phyloP scores from a whole-genome alignment of 2,797 vertebrate species.

The Periophthalmus magnuspinnatus region DNA sequence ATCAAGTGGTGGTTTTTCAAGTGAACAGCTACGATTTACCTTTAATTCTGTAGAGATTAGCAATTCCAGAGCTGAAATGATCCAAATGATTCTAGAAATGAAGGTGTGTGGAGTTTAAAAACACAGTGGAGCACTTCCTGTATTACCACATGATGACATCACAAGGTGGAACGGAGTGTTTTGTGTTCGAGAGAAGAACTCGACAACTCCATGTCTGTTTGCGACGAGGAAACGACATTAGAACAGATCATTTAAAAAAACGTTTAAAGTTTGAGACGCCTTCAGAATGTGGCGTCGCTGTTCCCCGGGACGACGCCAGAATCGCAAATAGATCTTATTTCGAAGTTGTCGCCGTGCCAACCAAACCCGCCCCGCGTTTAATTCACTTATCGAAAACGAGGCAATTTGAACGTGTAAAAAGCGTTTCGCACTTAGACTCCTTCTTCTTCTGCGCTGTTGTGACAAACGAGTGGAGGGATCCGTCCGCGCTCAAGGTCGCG shows the following conservation, averaged over 20 bases:
- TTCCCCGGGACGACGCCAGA: not conserved
- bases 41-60: too few species aligned
- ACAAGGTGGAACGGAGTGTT: too few species aligned
- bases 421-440: not conserved
- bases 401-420: constrained; percentile 11
- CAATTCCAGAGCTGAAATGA: too few species aligned
- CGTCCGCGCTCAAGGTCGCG: constrained; percentile 23
- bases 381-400: constrained; percentile 11
- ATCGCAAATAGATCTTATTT: not conserved
- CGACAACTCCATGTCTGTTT: too few species aligned
- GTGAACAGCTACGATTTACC: too few species aligned
- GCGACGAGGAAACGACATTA: too few species aligned
- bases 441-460: constrained; percentile 14
- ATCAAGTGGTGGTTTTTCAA: too few species aligned
- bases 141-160: too few species aligned
- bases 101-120: too few species aligned
- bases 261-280: not conserved
- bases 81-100: too few species aligned
- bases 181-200: too few species aligned
- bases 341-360: not conserved
- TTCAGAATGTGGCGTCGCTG: not conserved
- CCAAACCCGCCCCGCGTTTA: not conserved
- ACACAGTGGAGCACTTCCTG: too few species aligned
- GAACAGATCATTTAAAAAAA: not conserved
- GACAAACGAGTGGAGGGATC: constrained; percentile 10